Base-by-base conservation (phyloP, 2,888 invertebrate species). In the Callyntrura guangdongensis region DNA sequence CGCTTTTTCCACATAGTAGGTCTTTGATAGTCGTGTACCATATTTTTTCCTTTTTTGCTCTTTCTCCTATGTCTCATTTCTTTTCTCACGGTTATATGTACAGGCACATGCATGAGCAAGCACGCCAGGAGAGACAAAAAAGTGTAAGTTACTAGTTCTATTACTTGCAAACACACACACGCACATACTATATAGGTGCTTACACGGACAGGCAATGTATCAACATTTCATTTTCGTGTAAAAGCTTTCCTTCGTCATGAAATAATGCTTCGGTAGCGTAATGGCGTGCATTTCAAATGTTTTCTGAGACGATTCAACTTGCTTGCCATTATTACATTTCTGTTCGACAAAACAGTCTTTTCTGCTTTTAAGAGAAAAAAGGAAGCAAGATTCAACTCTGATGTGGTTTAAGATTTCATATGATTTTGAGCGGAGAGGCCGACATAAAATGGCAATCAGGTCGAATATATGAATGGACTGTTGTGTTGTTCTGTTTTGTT, bases 161-260 rank as follows among this genome's bases (percentile, higher is more conserved):
- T 36, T 36, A 36, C 36, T 36, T 4, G 36, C 53, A 5, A 53
- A n/a, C 6, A 25, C 53, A 25, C 14, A 9, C n/a, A 56, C 12
- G 0, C 53, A 25, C 14, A 9, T 8, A 56, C 12, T 3, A 36
- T 36, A 12, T 12, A 17, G 17, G 61, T 22, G 22, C n/a, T n/a
- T 22, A 47, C 9, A 20, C 49, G 20, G 9, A 17, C 53, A 25
- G 27, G 27, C 22, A 12, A 53, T 77, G 77, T 77, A 77, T 77
- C 77, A 77, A 77, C 77, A 77, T 77, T 77, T 77, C 77, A 77
- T 77, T 77, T 74, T 77, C 22, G 53, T 77, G 77, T 77, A 77
- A 77, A 36, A 77, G 53, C 77, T 77, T 77, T 77, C 53, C 49
- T 22, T 1, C 14, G 77, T 53, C 77, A 77, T 77, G 77, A 53